Conservation (phyloP, 2,888 invertebrate genomes). For the Megastigmus dorsalis region DNA sequence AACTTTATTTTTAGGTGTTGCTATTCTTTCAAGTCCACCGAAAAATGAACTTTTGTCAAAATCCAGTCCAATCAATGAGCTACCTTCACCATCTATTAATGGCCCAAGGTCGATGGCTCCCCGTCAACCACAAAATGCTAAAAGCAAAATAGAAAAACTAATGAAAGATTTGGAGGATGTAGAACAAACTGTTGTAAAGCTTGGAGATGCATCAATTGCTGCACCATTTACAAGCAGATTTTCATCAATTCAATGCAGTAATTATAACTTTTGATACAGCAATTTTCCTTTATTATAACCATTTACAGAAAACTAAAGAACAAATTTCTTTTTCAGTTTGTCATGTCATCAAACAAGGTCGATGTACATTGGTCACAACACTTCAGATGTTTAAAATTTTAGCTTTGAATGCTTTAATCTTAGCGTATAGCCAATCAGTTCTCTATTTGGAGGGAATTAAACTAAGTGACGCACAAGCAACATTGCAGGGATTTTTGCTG, state of each 20-base stretch:
- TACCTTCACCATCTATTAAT: conserved; percentile 64
- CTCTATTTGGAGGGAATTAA: conserved; percentile 98
- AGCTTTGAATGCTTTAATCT: conserved; percentile 96
- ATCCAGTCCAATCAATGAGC: conserved; percentile 53
- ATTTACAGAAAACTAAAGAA: no score
- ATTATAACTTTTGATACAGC: conserved; percentile 71
- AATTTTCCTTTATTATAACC: background rate
- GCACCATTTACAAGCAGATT: conserved; percentile 99
- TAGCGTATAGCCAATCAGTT: conserved; percentile 96
- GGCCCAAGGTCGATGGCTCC: conserved; percentile 57
- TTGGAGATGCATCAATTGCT: conserved; percentile 99
- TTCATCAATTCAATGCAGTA: conserved; percentile 96
- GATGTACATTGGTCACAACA: conserved; percentile 98
- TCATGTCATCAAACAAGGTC: conserved; percentile 99
- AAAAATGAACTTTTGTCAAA: conserved; percentile 70
- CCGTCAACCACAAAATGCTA: conserved; percentile 65
- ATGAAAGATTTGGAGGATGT: conserved; percentile 91
- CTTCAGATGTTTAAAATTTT: conserved; percentile 99
- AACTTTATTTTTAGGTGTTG: conserved; percentile 82
- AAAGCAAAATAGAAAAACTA: conserved; percentile 80
- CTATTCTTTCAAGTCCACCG: conserved; percentile 89
- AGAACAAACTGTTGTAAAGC: conserved; percentile 90
- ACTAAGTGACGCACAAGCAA: conserved; percentile 98
- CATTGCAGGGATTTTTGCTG: conserved; percentile 94
- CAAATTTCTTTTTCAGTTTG: conserved; percentile 85